phyloP scores from a whole-genome alignment of 92 coral and sea anemone species.

The Blastomussa wellsi region DNA sequence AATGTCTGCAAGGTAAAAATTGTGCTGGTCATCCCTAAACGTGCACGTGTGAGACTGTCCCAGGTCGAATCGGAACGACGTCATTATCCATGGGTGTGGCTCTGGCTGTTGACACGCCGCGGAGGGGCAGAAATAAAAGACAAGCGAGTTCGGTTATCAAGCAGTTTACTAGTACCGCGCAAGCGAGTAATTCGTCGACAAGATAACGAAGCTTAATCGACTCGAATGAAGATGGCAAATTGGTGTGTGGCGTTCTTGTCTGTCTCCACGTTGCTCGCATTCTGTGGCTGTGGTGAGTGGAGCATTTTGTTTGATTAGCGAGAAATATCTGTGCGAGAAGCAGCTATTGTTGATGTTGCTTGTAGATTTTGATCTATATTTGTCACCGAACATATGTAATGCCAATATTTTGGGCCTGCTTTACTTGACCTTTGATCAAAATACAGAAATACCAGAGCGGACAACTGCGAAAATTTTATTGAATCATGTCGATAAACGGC shows the following conservation, averaged over 20 bases:
- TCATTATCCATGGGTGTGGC: constrained; percentile 22
- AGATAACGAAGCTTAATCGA: not conserved
- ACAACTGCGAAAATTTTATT: not conserved
- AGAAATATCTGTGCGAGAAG: not conserved
- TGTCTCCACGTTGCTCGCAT: not conserved
- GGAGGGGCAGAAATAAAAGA: not conserved
- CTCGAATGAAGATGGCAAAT: not conserved
- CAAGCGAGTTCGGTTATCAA: not conserved
- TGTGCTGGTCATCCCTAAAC: not conserved
- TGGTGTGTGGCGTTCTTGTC: constrained; percentile 8
- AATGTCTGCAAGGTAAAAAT: too few relatives aligned
- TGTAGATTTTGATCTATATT: not conserved
- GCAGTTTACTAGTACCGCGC: not conserved
- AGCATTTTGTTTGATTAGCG: not conserved
- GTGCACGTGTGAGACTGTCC: not conserved
- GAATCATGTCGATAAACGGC: not conserved
- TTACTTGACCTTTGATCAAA: not conserved
- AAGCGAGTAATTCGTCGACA: not conserved
- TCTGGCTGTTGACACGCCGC: constrained; percentile 14
- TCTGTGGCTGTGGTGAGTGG: constrained; percentile 27
- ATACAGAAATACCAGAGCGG: not conserved
- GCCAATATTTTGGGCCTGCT: not conserved
- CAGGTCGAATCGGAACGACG: not conserved
- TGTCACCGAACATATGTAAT: not conserved
- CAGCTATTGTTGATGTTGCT: not conserved